Evolutionary conservation across 2,797 vertebrate genomes (phyloP).

Genomic region (Oceanodroma leucorhoa): DNA sequence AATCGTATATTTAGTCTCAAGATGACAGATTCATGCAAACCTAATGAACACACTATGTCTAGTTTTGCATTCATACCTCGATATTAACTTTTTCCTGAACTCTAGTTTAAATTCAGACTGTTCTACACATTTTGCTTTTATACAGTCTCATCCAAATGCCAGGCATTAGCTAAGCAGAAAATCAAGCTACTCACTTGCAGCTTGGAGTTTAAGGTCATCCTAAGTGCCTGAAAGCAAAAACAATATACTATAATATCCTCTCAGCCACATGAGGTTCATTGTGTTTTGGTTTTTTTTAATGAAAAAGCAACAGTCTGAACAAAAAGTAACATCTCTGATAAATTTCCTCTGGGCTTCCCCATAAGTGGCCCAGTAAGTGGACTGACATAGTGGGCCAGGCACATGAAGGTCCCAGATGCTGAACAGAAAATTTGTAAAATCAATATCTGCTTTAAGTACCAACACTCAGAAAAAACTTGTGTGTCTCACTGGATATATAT

Average conservation of each 20-base stretch:
- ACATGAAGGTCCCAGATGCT: neutral
- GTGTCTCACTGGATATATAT: neutral
- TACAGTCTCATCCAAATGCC: neutral
- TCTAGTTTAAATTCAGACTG: neutral
- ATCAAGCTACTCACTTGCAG: neutral
- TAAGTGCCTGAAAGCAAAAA: neutral
- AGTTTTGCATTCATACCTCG: neutral
- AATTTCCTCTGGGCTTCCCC: neutral
- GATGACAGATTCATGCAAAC: neutral
- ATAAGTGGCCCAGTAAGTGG: neutral
- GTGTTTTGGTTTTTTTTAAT: neutral
- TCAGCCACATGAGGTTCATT: neutral
- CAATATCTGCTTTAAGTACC: neutral
- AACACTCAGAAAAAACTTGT: neutral
- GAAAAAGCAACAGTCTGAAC: neutral
- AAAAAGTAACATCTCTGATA: neutral
- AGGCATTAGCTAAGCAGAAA: neutral
- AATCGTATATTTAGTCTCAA: neutral
- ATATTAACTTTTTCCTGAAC: neutral
- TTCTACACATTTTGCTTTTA: neutral
- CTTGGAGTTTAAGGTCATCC: conserved; percentile 1
- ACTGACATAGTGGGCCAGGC: neutral
- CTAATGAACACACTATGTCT: neutral
- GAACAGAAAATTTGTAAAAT: neutral
- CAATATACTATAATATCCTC: neutral